Evolutionary conservation across 2,888 invertebrate species (phyloP).

Genomic region (Lasioglossum morio): DNA sequence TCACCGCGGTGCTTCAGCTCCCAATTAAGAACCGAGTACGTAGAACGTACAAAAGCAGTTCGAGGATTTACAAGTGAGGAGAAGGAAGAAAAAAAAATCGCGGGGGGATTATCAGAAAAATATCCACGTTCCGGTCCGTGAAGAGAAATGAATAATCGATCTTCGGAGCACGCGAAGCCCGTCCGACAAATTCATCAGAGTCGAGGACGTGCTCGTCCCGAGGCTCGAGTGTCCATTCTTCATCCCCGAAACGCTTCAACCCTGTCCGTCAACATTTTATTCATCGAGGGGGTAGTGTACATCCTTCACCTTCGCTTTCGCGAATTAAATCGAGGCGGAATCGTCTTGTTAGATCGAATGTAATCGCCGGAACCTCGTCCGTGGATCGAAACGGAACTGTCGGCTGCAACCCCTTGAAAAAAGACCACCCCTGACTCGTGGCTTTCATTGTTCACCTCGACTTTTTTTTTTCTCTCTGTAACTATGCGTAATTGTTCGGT

Average conservation of each 20-base stretch:
- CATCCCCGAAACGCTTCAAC: slow-evolving; percentile 10
- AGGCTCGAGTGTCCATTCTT: slow-evolving; percentile 14
- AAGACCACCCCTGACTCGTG: not conserved
- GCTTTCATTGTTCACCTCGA: not conserved
- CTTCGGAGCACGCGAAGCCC: not conserved
- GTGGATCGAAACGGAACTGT: not conserved
- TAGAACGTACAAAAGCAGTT: not conserved
- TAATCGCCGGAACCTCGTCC: slow-evolving; percentile 23
- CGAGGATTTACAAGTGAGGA: not conserved
- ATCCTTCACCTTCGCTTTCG: not conserved
- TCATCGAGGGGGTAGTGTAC: not conserved
- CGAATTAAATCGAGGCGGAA: slow-evolving; percentile 17
- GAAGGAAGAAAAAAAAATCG: not conserved
- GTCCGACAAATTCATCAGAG: slow-evolving; percentile 28
- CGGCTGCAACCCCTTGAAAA: not conserved
- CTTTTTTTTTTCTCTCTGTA: not conserved
- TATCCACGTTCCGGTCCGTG: not conserved
- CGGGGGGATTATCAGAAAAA: not conserved
- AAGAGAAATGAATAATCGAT: slow-evolving; percentile 8
- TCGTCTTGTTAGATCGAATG: slow-evolving; percentile 18
- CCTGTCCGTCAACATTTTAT: slow-evolving; percentile 14
- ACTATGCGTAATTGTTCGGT: not conserved
- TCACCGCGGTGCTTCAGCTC: not conserved
- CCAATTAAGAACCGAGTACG: not conserved
- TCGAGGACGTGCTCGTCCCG: slow-evolving; percentile 23